A percentile compares a stretch with the other conserved stretches of the same genome.
phyloP scores from a whole-genome alignment of 2,797 vertebrate genomes.

The Myotis planiceps region DNA sequence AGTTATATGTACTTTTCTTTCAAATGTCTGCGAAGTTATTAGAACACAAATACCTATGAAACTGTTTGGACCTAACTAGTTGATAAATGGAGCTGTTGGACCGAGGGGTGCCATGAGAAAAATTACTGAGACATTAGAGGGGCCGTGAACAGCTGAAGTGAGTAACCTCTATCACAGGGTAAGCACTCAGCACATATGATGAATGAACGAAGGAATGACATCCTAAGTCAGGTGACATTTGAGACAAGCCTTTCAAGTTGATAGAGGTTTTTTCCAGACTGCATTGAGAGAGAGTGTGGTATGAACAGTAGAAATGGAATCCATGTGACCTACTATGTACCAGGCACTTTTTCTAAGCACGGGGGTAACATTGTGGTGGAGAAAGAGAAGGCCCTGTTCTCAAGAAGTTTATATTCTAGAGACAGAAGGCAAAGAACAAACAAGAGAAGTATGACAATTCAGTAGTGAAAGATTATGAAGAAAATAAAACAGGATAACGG shows the following conservation, averaged over 20 bases:
- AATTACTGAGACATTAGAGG: not conserved
- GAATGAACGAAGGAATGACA: not conserved
- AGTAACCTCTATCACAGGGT: not conserved
- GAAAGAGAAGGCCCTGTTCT: not conserved
- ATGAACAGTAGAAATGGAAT: not conserved
- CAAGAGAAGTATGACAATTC: not conserved
- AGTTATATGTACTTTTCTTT: not conserved
- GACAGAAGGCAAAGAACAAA: not conserved
- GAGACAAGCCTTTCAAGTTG: not conserved
- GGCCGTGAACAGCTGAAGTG: not conserved
- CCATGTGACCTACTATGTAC: not conserved
- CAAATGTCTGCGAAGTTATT: not conserved
- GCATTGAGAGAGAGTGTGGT: not conserved
- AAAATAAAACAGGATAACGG: not conserved
- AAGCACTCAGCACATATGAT: not conserved
- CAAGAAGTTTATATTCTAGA: not conserved
- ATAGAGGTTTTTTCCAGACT: not conserved
- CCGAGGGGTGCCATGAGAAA: not conserved
- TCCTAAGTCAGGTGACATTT: not conserved
- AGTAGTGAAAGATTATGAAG: not conserved
- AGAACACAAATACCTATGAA: not conserved
- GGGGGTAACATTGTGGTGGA: not conserved
- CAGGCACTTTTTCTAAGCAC: not conserved
- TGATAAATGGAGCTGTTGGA: not conserved
- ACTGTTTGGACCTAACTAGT: not conserved